phyloP scores from a whole-genome alignment of 2,888 invertebrate genomes.

The Sarcophaga rosellei region DNA sequence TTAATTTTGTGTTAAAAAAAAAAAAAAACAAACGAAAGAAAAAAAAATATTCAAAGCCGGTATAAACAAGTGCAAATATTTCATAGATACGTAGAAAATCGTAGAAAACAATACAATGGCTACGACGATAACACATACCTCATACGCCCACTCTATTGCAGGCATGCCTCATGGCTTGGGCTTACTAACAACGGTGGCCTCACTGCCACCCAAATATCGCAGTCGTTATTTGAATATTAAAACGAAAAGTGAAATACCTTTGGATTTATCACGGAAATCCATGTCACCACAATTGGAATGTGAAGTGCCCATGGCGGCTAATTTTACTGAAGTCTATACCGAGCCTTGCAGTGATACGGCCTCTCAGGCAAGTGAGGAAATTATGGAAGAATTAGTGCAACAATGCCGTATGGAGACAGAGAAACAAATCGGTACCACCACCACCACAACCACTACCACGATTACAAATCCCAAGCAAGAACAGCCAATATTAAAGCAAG shows the following conservation, averaged over 20 bases:
- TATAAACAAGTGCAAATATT: slow-evolving; percentile 52
- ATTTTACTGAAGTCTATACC: slow-evolving; percentile 76
- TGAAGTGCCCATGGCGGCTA: slow-evolving; percentile 76
- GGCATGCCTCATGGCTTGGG: slow-evolving; percentile 79
- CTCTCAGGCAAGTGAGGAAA: slow-evolving; percentile 61
- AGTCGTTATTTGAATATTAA: slow-evolving; percentile 80
- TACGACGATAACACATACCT: slow-evolving; percentile 66
- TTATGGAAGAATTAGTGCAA: slow-evolving; percentile 51
- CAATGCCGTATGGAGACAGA: slow-evolving; percentile 40
- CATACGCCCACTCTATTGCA: slow-evolving; percentile 70
- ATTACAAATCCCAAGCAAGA: background rate
- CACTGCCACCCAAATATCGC: slow-evolving; percentile 81
- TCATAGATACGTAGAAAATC: background rate
- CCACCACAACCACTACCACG: background rate
- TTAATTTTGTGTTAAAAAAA: background rate
- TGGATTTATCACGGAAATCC: slow-evolving; percentile 88
- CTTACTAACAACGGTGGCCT: slow-evolving; percentile 80
- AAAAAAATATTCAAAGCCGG: slow-evolving; percentile 62
- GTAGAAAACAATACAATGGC: slow-evolving; percentile 44
- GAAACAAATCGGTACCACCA: background rate
- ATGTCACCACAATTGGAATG: slow-evolving; percentile 69
- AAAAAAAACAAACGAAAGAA: slow-evolving; percentile 61
- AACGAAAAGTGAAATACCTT: slow-evolving; percentile 82
- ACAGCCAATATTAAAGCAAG: background rate
- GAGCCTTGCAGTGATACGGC: slow-evolving; percentile 70